phyloP scores from a whole-genome alignment of 2,113 vertebrate genomes.

The Camelus bactrianus region DNA sequence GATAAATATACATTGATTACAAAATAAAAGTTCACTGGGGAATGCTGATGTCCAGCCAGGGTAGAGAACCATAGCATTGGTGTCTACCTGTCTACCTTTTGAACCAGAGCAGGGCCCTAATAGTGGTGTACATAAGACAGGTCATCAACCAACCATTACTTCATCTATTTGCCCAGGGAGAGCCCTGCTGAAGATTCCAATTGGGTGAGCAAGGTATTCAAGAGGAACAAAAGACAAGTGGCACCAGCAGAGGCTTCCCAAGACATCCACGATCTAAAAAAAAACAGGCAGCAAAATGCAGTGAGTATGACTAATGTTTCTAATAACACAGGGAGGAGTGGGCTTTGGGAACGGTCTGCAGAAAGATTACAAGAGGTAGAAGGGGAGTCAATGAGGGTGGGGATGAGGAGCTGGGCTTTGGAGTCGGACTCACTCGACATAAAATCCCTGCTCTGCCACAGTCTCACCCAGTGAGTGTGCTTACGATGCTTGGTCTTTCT shows the following conservation, averaged over 20 bases:
- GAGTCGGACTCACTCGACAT: not conserved
- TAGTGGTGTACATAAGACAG: not conserved
- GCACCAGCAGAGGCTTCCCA: not conserved
- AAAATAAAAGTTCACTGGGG: not conserved
- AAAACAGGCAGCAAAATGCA: not conserved
- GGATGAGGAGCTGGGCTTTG: not conserved
- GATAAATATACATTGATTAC: not conserved
- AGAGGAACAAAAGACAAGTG: constrained; percentile 46
- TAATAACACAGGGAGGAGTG: not conserved
- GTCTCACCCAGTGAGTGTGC: not conserved
- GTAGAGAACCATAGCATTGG: not conserved
- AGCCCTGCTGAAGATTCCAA: not conserved
- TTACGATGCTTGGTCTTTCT: not conserved
- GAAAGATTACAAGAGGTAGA: not conserved
- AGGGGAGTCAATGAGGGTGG: no score
- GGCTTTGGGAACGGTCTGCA: rapidly evolving
- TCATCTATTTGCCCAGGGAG: constrained; percentile 50
- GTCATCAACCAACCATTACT: not conserved
- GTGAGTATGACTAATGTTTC: constrained; percentile 48
- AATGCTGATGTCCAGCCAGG: no score
- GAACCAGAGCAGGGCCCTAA: not conserved
- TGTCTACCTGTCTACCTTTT: not conserved
- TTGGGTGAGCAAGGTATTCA: constrained; percentile 14
- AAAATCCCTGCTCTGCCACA: not conserved
- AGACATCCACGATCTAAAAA: not conserved